Evolutionary conservation across 2,113 vertebrate genomes (phyloP).

Genomic region (Cryptotis parvus): DNA sequence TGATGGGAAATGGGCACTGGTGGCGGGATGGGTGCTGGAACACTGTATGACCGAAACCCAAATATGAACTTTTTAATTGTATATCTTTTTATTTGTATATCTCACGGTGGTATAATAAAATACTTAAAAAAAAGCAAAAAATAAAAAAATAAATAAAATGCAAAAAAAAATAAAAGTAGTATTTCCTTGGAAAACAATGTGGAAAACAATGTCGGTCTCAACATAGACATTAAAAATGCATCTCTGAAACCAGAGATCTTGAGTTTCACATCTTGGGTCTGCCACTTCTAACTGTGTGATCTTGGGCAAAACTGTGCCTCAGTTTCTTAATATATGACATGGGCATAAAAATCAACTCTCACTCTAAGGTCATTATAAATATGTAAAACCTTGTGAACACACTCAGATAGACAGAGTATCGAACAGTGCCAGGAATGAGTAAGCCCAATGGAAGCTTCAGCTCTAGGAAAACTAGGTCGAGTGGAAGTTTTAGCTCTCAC

Average conservation of each 20-base stretch:
- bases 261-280: constrained; percentile 20
- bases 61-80: too few species aligned
- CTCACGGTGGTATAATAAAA: too few species aligned
- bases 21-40: too few species aligned
- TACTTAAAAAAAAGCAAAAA: too few species aligned
- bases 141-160: too few species aligned
- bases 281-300: not conserved
- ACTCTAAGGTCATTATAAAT: not conserved
- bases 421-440: not conserved
- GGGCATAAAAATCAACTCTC: not conserved
- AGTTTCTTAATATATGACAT: constrained; percentile 29
- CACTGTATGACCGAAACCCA: too few species aligned
- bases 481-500: too few species aligned
- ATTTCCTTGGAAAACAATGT: too few species aligned
- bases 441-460: too few species aligned
- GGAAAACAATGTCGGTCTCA: not conserved
- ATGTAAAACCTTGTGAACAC: not conserved
- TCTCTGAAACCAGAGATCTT: not conserved
- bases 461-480: too few species aligned
- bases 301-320: not conserved
- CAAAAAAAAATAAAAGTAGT: not conserved
- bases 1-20: too few species aligned
- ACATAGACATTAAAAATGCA: not conserved
- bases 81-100: too few species aligned
- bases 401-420: not conserved